Evolutionary conservation across 2,113 vertebrate genomes (phyloP).

Genomic region (Sakesphorus luctuosus): DNA sequence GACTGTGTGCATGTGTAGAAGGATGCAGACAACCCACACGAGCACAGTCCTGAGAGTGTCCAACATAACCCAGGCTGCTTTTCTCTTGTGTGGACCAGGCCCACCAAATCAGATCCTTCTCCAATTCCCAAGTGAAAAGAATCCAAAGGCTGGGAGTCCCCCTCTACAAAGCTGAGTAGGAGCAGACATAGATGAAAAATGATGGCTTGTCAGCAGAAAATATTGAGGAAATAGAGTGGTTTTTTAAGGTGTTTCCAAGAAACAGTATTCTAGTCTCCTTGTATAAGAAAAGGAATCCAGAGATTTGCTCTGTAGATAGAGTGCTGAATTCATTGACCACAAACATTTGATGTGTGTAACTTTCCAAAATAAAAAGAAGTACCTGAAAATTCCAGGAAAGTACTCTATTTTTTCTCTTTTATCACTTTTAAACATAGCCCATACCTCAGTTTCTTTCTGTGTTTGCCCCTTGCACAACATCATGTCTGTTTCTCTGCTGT

Average conservation of each 20-base stretch:
- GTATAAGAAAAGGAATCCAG: constrained; percentile 27
- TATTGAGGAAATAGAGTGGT: background rate
- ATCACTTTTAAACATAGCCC: background rate
- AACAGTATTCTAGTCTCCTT: background rate
- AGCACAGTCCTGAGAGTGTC: background rate
- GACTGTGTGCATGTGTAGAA: background rate
- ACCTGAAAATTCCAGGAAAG: constrained; percentile 12
- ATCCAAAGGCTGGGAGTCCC: background rate
- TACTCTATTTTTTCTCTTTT: background rate
- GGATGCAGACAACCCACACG: background rate
- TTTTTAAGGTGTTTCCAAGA: constrained; percentile 34
- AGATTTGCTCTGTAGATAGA: constrained; percentile 55
- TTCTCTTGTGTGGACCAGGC: background rate
- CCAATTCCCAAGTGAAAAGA: background rate
- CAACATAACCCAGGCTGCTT: background rate
- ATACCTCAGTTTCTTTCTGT: background rate
- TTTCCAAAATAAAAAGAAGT: constrained; percentile 43
- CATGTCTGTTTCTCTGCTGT: background rate
- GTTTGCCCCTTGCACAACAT: background rate
- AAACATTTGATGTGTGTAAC: constrained; percentile 36
- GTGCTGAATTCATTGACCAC: constrained; percentile 46
- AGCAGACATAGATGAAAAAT: background rate
- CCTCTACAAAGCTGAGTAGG: background rate
- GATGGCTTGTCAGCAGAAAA: background rate
- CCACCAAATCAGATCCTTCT: background rate